Conservation (phyloP, 2,113 vertebrate genomes). For the Apteryx mantelli region DNA sequence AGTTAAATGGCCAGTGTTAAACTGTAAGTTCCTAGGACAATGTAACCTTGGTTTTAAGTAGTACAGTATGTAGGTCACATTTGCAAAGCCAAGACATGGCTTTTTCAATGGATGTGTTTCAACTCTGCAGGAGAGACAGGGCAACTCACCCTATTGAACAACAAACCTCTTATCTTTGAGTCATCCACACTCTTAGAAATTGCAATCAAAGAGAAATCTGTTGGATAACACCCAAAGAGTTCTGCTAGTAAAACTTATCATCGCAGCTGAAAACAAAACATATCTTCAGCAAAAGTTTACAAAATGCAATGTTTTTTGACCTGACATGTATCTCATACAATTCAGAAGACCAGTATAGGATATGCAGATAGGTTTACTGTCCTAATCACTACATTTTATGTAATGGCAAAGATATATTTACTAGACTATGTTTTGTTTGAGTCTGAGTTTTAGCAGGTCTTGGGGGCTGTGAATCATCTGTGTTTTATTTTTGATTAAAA, state of each 20-base stretch:
- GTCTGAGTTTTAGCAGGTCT: background rate
- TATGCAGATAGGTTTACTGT: background rate
- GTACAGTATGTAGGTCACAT: background rate
- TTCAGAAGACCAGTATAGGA: background rate
- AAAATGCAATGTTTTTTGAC: background rate
- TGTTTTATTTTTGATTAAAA: background rate
- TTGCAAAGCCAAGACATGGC: background rate
- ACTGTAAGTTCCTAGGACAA: background rate
- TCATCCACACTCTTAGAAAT: background rate
- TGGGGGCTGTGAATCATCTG: background rate
- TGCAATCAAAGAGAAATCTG: background rate
- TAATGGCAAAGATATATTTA: background rate
- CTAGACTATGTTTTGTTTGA: background rate
- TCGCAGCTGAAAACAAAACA: background rate
- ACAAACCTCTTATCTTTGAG: background rate
- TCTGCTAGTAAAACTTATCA: background rate
- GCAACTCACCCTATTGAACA: background rate
- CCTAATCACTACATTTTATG: background rate
- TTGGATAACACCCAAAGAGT: background rate
- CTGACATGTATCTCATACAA: background rate
- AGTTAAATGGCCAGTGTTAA: background rate
- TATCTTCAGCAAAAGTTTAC: background rate
- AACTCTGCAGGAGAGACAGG: background rate
- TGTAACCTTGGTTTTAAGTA: background rate
- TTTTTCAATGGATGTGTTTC: background rate